phyloP scores from a whole-genome alignment of 1,140 invertebrate species.

The Drosophila melanica region DNA sequence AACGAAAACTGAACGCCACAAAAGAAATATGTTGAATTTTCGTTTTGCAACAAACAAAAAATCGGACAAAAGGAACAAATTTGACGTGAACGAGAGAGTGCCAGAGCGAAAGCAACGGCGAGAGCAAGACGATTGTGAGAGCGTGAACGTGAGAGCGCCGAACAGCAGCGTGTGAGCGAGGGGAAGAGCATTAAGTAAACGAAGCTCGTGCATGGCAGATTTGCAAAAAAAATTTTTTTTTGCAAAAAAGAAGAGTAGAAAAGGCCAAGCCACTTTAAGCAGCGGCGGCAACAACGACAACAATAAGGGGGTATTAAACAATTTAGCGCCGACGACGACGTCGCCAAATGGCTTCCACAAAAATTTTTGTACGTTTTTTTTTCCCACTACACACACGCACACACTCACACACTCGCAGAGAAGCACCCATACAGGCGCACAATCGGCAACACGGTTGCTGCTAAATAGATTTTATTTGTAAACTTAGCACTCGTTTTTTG shows the following conservation, averaged over 20 bases:
- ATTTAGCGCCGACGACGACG: slow-evolving; percentile 39
- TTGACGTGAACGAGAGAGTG: slow-evolving; percentile 67
- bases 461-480: slow-evolving; percentile 54
- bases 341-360: slow-evolving; percentile 39
- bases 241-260: slow-evolving; percentile 40
- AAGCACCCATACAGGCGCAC: slow-evolving; percentile 8
- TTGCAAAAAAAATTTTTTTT: slow-evolving; percentile 55
- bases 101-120: slow-evolving; percentile 18
- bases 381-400: slow-evolving; percentile 26
- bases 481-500: slow-evolving; percentile 21
- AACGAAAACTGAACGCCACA: slow-evolving; percentile 49
- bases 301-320: slow-evolving; percentile 52
- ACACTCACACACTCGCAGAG: slow-evolving; percentile 8
- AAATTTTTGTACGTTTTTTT: slow-evolving; percentile 28
- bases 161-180: slow-evolving; percentile 35
- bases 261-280: slow-evolving; percentile 48
- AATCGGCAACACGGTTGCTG: background rate
- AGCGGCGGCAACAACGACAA: slow-evolving; percentile 32
- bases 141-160: slow-evolving; percentile 32
- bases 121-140: slow-evolving; percentile 13
- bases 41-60: slow-evolving; percentile 43
- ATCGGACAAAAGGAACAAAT: slow-evolving; percentile 51
- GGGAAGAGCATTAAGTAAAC: slow-evolving; percentile 64
- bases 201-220: slow-evolving; percentile 74
- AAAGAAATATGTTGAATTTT: slow-evolving; percentile 56